A percentile compares a stretch with the other conserved stretches of the same genome.
Conservation (phyloP, 37 sponge, comb jelly and placozoan species). For the Trichoplax adhaerens region DNA sequence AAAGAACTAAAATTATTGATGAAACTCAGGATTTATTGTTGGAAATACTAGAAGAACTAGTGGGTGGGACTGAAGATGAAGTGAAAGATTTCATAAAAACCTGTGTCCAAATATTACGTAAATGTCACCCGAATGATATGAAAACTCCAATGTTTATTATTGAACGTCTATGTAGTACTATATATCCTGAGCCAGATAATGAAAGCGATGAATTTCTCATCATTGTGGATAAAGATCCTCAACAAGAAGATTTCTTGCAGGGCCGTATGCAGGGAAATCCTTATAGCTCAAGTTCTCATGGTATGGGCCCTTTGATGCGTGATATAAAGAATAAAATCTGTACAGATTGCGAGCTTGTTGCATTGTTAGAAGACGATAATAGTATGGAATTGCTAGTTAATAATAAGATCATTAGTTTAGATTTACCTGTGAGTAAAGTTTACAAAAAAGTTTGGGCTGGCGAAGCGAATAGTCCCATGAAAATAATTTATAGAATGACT, state of each 20-base stretch:
- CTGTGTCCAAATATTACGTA: conserved; percentile 57
- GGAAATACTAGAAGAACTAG: conserved; percentile 57
- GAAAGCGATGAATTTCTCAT: conserved; percentile 57
- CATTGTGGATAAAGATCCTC: conserved; percentile 79
- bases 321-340: conserved; percentile 93
- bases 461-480: conserved; percentile 35
- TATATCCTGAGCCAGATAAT: conserved; percentile 62
- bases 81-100: conserved; percentile 57
- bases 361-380: conserved; percentile 87
- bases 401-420: conserved; percentile 85
- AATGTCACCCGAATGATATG: conserved; percentile 37
- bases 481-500: conserved; percentile 76
- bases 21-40: conserved; percentile 59
- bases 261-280: conserved; percentile 95
- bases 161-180: conserved; percentile 71
- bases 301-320: conserved; percentile 82
- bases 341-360: conserved; percentile 82
- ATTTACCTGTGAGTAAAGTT: conserved; percentile 82
- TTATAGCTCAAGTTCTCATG: conserved; percentile 52
- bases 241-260: conserved; percentile 92
- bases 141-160: conserved; percentile 68
- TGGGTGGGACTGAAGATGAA: conserved; percentile 72
- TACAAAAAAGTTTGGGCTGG: conserved; percentile 89
- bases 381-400: conserved; percentile 77
- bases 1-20: conserved; percentile 73